Conservation (phyloP, 1,140 invertebrate genomes). For the Drosophila simulans region DNA sequence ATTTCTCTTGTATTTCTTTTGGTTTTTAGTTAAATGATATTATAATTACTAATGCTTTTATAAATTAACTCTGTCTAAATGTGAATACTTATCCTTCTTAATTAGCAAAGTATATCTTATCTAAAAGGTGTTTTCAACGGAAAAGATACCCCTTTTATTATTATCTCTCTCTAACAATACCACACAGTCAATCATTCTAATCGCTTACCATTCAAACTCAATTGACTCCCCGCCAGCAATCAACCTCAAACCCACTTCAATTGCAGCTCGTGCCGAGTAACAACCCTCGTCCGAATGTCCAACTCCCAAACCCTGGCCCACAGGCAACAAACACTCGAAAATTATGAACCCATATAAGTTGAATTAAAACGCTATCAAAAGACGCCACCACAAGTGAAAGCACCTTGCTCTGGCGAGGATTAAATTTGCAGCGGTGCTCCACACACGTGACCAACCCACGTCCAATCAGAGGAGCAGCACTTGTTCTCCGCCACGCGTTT, state of each 20-base stretch:
- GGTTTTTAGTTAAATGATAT: not conserved
- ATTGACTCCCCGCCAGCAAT: conserved; percentile 25
- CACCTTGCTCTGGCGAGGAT: conserved; percentile 39
- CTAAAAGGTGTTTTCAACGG: no score
- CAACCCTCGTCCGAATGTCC: conserved; percentile 19
- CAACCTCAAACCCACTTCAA: conserved; percentile 22
- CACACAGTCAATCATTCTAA: not conserved
- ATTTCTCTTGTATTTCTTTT: not conserved
- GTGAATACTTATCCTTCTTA: no score
- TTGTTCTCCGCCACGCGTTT: conserved; percentile 60
- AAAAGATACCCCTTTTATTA: not conserved
- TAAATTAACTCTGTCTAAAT: no score
- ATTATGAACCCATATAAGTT: conserved; percentile 55
- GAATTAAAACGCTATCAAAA: conserved; percentile 60
- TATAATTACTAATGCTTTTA: no score
- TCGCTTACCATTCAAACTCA: conserved; percentile 9
- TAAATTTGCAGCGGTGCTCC: conserved; percentile 2
- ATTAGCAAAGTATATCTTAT: no score
- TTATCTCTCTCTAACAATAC: not conserved
- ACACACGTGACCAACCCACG: conserved; percentile 65
- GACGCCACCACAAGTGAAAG: conserved; percentile 22
- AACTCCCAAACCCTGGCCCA: not conserved
- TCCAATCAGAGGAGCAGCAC: conserved; percentile 48
- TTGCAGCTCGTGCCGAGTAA: conserved; percentile 18
- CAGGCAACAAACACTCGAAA: conserved; percentile 41